phyloP scores from a whole-genome alignment of 2,113 vertebrate species.

The Murina feae region DNA sequence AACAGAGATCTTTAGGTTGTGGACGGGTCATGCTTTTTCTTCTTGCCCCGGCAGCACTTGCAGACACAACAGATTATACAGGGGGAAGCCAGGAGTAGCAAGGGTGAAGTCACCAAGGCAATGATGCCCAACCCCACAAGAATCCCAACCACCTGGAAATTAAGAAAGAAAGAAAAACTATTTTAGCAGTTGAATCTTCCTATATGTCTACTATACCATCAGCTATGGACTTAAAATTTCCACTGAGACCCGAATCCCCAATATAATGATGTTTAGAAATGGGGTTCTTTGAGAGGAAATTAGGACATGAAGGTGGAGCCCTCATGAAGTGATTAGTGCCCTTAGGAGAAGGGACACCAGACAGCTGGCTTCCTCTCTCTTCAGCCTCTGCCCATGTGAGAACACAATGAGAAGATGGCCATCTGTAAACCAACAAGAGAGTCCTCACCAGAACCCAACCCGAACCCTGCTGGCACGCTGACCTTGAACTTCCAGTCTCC shows the following conservation, averaged over 20 bases:
- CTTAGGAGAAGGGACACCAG: not conserved
- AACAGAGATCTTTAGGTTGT: constrained; percentile 73
- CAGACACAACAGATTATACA: constrained; percentile 96
- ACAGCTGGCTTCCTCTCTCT: not conserved
- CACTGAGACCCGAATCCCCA: not conserved
- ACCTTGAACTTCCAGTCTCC: not conserved
- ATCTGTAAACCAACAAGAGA: not conserved
- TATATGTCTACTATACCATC: not conserved
- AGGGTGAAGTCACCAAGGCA: constrained; percentile 92
- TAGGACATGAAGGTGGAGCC: not conserved
- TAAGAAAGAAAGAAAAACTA: not conserved
- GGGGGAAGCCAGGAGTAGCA: constrained; percentile 93
- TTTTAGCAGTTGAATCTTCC: not conserved
- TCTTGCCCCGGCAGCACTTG: constrained; percentile 90
- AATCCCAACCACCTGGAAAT: constrained; percentile 93
- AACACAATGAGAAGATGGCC: not conserved
- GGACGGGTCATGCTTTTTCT: constrained; percentile 84
- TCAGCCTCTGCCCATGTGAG: not conserved
- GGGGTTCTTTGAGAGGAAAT: not conserved
- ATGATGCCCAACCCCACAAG: constrained; percentile 93
- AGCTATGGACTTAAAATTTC: not conserved
- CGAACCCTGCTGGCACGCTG: too few species aligned
- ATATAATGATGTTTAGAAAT: not conserved
- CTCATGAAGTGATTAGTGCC: not conserved
- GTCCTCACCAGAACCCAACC: not conserved